Percentiles rank a stretch among this genome's conserved stretches.
Conservation (phyloP, 1,140 invertebrate species). For the Atopsyche davidsoni region DNA sequence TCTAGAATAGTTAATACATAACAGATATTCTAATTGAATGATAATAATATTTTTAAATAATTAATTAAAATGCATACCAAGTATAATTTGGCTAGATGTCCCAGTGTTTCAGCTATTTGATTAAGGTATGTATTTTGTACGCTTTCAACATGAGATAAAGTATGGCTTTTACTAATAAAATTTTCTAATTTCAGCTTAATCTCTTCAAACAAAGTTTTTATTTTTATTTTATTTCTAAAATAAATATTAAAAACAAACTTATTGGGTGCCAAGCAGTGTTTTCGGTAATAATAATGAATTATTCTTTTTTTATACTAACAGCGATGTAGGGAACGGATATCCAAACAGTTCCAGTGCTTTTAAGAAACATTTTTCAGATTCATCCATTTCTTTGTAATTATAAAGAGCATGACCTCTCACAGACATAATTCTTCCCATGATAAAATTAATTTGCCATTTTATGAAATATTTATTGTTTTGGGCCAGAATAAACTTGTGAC, state of each 20-base stretch:
- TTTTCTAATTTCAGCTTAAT: constrained; percentile 23
- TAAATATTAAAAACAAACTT: constrained; percentile 11
- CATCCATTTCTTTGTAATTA: constrained; percentile 49
- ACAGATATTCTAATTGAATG: not conserved
- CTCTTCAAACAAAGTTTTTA: constrained; percentile 12
- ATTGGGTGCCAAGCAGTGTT: not conserved
- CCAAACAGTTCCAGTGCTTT: constrained; percentile 48
- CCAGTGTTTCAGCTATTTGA: constrained; percentile 45
- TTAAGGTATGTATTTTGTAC: constrained; percentile 40
- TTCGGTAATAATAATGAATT: not conserved
- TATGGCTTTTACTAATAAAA: too few relatives aligned
- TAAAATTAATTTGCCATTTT: constrained; percentile 34
- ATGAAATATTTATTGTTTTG: constrained; percentile 12
- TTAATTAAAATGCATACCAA: constrained; percentile 35
- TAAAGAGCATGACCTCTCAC: constrained; percentile 43
- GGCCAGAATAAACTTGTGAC: constrained; percentile 11
- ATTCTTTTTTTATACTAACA: constrained; percentile 26
- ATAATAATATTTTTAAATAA: not conserved
- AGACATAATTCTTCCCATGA: constrained; percentile 32
- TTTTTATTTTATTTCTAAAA: constrained; percentile 34
- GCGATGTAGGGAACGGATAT: constrained; percentile 38
- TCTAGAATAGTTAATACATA: constrained; percentile 30
- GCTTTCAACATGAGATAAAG: too few relatives aligned
- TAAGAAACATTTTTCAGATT: constrained; percentile 44
- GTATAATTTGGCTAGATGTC: constrained; percentile 42